Conservation (phyloP, 2,113 vertebrate species). For the Piprites chloris region DNA sequence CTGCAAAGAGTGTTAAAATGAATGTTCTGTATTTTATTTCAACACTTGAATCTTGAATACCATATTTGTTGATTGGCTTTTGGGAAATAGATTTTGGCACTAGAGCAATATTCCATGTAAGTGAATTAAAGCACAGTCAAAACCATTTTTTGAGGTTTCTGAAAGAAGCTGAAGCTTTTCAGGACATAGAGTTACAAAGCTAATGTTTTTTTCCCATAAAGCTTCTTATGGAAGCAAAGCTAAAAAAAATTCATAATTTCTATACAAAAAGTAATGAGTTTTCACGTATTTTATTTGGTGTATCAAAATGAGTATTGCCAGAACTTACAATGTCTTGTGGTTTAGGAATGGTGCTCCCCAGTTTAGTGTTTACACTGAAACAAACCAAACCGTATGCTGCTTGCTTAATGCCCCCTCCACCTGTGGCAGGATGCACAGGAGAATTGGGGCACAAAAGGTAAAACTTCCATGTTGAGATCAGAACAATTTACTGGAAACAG, state of each 20-base stretch:
- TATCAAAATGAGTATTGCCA: neutral
- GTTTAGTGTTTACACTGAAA: neutral
- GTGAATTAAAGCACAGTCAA: neutral
- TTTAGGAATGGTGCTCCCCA: neutral
- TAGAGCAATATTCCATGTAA: neutral
- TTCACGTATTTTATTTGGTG: neutral
- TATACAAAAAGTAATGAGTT: neutral
- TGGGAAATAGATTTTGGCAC: neutral
- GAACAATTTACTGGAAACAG: neutral
- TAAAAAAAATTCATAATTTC: neutral
- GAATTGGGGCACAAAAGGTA: neutral
- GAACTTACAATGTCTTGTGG: neutral
- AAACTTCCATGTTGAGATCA: neutral
- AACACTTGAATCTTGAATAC: neutral
- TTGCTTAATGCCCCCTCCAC: accelerated
- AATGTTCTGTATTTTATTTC: neutral
- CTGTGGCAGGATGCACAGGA: accelerated
- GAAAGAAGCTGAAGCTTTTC: neutral
- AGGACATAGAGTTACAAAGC: neutral
- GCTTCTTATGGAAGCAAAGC: neutral
- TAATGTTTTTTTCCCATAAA: accelerated
- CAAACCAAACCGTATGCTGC: neutral
- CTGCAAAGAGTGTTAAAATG: neutral
- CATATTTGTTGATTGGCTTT: neutral
- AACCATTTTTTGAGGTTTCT: neutral